Base-by-base conservation (phyloP, 35 echinoderm and acorn worm genomes). In the Heliocidaris erythrogramma region DNA sequence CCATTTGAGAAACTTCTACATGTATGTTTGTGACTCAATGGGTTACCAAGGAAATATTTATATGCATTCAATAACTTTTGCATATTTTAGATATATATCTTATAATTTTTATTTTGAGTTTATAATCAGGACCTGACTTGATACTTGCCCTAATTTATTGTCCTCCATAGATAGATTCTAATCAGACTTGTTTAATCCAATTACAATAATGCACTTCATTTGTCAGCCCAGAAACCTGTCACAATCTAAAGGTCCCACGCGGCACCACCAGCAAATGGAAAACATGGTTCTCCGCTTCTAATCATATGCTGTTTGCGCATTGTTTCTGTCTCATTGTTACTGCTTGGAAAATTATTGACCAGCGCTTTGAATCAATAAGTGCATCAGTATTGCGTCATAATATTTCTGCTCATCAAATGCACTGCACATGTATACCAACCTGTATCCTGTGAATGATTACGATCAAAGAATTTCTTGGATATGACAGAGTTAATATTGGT, bases 371-470 rank as follows among this genome's bases (percentile, higher is more conserved):
- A 78, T 78, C 65, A 78, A 78, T 78, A 78, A 27, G 18, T 78
- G 65, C 65, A 78, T 78, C 65, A 78, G 65, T n/a, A 78, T 78
- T 78, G 65, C 17, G 65, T 78, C 65, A 78, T 78, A n/a, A 78
- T 78, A 78, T 78, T 78, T 78, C 65, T 78, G 65, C 27, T n/a
- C 65, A 78, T 21, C 65, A 27, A 42, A 5, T n/a, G 65, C 27
- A 78, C 65, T 56, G 52, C 52, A 10, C 52, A 11, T 56, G 2
- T 11, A 56, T 1, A 56, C 9, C 52, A 56, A 10, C 10, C 52
- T 56, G 7, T 56, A 0, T 10, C 52, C 52, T 56, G 10, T 56
- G 52, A 13, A 56, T 56, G 52, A 56, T 12, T 9, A 12, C 9
- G 52, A 56, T 56, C 52, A 56, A 14, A 56, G 11, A 2, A 56